These are phyloP conservation scores for Polydrusus cervinus DNA, from an alignment of 2,888 invertebrate genomes.

Conservation along the genomic window DNA sequence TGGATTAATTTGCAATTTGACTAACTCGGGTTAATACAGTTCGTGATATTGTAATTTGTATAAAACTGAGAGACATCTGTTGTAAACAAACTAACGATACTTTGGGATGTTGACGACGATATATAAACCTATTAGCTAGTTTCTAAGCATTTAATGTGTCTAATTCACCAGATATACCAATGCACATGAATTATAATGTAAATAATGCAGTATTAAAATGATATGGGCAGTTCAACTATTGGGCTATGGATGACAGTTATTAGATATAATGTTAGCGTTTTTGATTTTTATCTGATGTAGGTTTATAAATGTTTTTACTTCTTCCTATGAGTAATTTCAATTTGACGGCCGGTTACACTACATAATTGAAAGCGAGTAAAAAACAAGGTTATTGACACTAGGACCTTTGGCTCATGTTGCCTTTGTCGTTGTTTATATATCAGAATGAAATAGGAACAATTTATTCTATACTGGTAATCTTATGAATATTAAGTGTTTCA, in stretches of 20 bases:
- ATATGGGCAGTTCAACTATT: too few relatives aligned
- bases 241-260: neutral
- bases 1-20: too few relatives aligned
- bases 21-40: too few relatives aligned
- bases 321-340: constrained; percentile 15
- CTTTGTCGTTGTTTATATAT: constrained; percentile 21
- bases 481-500: constrained; percentile 33
- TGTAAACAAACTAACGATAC: too few relatives aligned
- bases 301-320: constrained; percentile 10
- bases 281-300: neutral
- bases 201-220: too few relatives aligned
- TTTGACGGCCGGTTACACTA: constrained; percentile 8
- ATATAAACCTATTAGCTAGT: too few relatives aligned
- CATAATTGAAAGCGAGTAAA: constrained; percentile 15
- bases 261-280: neutral
- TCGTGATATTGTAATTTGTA: too few relatives aligned
- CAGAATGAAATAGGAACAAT: constrained; percentile 15
- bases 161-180: too few relatives aligned
- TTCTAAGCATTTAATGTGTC: too few relatives aligned
- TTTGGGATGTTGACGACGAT: too few relatives aligned
- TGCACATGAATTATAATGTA: too few relatives aligned
- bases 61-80: too few relatives aligned
- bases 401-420: constrained; percentile 19
- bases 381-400: constrained; percentile 29
- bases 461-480: constrained; percentile 14